Percentiles rank a stretch among this genome's conserved stretches.
Evolutionary conservation across 2,113 vertebrate genomes (phyloP).

Genomic region (Raja brachyura): DNA sequence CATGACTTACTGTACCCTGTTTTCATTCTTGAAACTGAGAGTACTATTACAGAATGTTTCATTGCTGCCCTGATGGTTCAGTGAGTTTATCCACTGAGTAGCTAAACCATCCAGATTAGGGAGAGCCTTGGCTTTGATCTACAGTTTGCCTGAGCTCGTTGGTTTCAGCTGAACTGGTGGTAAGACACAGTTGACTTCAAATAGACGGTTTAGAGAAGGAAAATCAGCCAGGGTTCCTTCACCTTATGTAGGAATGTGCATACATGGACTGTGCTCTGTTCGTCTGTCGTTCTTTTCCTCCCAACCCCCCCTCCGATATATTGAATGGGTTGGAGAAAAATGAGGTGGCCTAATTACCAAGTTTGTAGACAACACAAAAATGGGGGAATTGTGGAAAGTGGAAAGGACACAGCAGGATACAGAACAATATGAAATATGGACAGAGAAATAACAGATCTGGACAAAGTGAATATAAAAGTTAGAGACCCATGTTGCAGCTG

Average conservation of each 20-base stretch:
- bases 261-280: background rate
- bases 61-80: background rate
- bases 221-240: background rate
- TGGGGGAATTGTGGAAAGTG: too few relatives aligned
- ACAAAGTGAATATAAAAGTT: too few relatives aligned
- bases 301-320: too few relatives aligned
- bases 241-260: background rate
- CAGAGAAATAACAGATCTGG: too few relatives aligned
- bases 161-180: background rate
- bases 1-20: background rate
- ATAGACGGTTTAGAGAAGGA: background rate
- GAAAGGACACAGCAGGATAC: too few relatives aligned
- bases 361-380: background rate
- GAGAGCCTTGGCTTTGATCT: background rate
- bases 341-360: background rate
- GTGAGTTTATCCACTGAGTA: background rate
- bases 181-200: background rate
- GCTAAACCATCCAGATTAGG: background rate
- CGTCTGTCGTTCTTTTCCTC: too few relatives aligned
- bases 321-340: background rate
- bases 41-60: background rate
- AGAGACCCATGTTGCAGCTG: too few relatives aligned
- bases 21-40: conserved; percentile 1
- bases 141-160: background rate
- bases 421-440: too few relatives aligned